phyloP scores from a whole-genome alignment of 2,797 vertebrate genomes.

The Carapus acus region DNA sequence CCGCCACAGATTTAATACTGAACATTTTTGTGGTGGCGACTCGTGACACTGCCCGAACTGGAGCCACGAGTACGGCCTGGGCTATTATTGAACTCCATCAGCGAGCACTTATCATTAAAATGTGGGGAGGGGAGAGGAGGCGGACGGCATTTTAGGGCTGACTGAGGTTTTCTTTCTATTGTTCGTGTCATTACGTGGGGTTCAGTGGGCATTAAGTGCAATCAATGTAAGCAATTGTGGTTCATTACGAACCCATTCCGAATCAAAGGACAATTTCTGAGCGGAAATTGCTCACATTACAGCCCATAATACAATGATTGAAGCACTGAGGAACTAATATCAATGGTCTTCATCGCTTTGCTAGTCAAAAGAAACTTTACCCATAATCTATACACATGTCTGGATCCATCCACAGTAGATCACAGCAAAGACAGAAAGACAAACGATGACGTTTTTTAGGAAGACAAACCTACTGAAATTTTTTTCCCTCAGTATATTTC shows the following conservation, averaged over 20 bases:
- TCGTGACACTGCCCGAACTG: slow-evolving; percentile 17
- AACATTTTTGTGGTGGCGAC: slow-evolving; percentile 24
- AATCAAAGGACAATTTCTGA: not conserved
- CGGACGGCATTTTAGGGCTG: not conserved
- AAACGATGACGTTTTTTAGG: no score
- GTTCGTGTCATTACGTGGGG: not conserved
- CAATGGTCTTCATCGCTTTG: no score
- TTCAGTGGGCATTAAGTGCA: slow-evolving; percentile 18
- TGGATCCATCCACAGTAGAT: no score
- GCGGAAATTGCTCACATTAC: not conserved
- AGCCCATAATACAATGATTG: not conserved
- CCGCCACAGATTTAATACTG: slow-evolving; percentile 36
- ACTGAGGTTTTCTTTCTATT: slow-evolving; percentile 7
- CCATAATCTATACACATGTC: no score
- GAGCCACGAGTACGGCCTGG: slow-evolving; percentile 11
- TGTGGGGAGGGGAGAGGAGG: not conserved
- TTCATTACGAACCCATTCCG: not conserved
- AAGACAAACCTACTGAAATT: no score
- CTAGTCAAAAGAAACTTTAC: no score
- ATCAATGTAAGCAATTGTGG: slow-evolving; percentile 11
- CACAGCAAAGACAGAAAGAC: no score
- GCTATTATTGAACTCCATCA: slow-evolving; percentile 14
- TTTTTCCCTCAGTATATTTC: no score
- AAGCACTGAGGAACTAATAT: no score
- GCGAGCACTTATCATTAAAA: slow-evolving; percentile 24